These are phyloP conservation scores for Beris chalybata DNA, from an alignment of 2,888 invertebrate genomes.

Conservation along the genomic window DNA sequence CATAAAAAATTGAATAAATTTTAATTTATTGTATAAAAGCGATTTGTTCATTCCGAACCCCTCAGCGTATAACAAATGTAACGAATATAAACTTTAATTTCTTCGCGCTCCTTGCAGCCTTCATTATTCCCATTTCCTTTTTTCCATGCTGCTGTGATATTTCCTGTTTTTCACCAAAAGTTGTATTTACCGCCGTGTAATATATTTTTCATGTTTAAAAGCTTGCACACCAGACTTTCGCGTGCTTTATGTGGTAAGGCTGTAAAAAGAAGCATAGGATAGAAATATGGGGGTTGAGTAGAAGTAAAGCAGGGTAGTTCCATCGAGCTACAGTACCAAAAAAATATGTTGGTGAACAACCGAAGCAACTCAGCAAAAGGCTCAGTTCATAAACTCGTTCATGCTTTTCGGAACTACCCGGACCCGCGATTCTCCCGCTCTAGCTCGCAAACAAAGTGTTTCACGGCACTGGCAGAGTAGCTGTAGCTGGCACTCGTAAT, in stretches of 20 bases:
- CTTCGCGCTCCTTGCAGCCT: too few relatives aligned
- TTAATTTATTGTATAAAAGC: too few relatives aligned
- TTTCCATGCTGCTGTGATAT: background rate
- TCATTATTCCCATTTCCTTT: too few relatives aligned
- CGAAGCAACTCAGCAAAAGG: constrained; percentile 5
- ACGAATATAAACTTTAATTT: too few relatives aligned
- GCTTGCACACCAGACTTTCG: constrained; percentile 29
- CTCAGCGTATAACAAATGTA: too few relatives aligned
- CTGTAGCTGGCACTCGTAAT: constrained; percentile 33
- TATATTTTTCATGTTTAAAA: constrained; percentile 36
- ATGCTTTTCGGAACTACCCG: constrained; percentile 27
- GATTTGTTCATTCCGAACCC: too few relatives aligned
- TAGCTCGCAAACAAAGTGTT: background rate
- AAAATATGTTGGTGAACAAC: constrained; percentile 9
- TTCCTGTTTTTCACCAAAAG: constrained; percentile 34
- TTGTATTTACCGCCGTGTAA: constrained; percentile 34
- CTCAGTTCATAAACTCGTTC: constrained; percentile 31
- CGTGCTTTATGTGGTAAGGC: constrained; percentile 19
- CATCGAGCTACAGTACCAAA: too few relatives aligned
- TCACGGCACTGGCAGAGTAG: constrained; percentile 7
- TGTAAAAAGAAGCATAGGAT: background rate
- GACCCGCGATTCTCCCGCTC: background rate
- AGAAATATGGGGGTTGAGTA: background rate
- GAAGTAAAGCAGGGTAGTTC: too few relatives aligned
- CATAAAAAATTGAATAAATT: too few relatives aligned